A percentile compares a stretch with the other conserved stretches of the same genome.
phyloP scores from a whole-genome alignment of 2,888 invertebrate genomes.

The Macaria liturata region DNA sequence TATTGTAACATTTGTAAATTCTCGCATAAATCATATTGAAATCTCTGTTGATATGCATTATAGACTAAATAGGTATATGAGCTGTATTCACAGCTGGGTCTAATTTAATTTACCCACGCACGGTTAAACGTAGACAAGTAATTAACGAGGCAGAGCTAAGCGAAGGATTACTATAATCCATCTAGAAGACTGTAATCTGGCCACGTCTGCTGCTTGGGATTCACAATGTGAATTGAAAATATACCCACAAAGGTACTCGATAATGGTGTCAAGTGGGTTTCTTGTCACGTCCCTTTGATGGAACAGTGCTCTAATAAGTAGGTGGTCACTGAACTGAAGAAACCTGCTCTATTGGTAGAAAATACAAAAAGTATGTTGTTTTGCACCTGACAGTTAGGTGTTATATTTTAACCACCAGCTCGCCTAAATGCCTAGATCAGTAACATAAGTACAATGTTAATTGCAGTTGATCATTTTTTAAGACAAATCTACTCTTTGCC shows the following conservation, averaged over 20 bases:
- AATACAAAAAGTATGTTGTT: too few species aligned
- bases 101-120: conserved; percentile 33
- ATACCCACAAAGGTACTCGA: conserved; percentile 45
- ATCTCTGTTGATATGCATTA: too few species aligned
- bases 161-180: conserved; percentile 32
- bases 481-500: too few species aligned
- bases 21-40: too few species aligned
- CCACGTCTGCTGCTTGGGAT: conserved; percentile 46
- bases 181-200: conserved; percentile 37
- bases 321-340: background rate
- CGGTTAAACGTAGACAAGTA: conserved; percentile 31
- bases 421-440: too few species aligned
- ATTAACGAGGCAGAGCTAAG: conserved; percentile 32
- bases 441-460: too few species aligned
- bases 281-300: conserved; percentile 44
- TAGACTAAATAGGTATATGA: background rate
- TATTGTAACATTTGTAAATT: too few species aligned
- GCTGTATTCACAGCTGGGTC: conserved; percentile 5
- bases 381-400: background rate
- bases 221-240: conserved; percentile 52
- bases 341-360: too few species aligned
- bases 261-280: conserved; percentile 46
- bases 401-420: too few species aligned
- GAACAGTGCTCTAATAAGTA: conserved; percentile 17
- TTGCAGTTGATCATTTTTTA: too few species aligned